Percentiles rank a stretch among this genome's conserved stretches.
Evolutionary conservation across 2,888 invertebrate genomes (phyloP).

Genomic region (Drosophila diplacantha): DNA sequence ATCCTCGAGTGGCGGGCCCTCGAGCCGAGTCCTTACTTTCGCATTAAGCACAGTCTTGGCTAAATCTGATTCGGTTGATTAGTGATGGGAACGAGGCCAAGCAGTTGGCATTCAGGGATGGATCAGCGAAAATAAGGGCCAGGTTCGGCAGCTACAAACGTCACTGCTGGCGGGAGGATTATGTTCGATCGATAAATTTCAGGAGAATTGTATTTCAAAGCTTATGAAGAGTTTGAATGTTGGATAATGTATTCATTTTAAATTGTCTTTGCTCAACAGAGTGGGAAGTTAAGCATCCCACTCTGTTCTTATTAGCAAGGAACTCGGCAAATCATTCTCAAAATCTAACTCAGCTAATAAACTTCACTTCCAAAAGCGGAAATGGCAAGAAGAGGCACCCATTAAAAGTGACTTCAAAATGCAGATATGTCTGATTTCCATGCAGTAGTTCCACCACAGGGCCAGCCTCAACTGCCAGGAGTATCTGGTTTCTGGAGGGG

Average conservation of each 20-base stretch:
- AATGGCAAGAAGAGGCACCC: slow-evolving; percentile 8
- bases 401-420: slow-evolving; percentile 52
- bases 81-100: slow-evolving; percentile 1
- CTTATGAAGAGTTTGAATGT: not conserved
- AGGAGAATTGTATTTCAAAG: not conserved
- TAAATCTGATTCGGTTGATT: slow-evolving; percentile 52
- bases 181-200: not conserved
- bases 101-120: not conserved
- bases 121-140: not conserved
- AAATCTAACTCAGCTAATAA: not conserved
- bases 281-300: not conserved
- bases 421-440: slow-evolving; percentile 48
- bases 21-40: slow-evolving; percentile 50
- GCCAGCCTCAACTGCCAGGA: not conserved
- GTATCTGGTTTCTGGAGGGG: not conserved
- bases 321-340: not conserved
- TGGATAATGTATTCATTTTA: not conserved
- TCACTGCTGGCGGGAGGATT: not conserved
- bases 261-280: not conserved
- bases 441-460: slow-evolving; percentile 5
- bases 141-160: not conserved
- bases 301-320: not conserved
- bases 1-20: slow-evolving; percentile 27
- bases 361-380: not conserved
- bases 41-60: slow-evolving; percentile 55